Conservation (phyloP, 2,797 vertebrate species). For the Myiothlypis coronata region DNA sequence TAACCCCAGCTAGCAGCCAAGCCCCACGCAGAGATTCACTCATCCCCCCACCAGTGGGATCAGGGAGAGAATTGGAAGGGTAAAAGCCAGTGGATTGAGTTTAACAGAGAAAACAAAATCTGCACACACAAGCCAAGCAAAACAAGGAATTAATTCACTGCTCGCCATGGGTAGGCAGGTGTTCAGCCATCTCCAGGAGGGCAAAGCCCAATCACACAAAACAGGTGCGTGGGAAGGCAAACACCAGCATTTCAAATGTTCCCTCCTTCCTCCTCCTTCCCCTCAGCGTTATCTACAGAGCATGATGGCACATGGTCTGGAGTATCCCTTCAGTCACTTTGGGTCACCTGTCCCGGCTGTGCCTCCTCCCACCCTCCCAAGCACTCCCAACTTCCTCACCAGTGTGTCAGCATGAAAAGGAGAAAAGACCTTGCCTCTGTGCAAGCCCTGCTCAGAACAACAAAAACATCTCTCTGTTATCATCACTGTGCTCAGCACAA, state of each 20-base stretch:
- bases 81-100: not conserved
- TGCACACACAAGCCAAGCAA: not conserved
- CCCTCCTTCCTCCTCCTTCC: not conserved
- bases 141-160: not conserved
- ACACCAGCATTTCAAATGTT: not conserved
- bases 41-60: not conserved
- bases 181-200: not conserved
- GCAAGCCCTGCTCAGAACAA: not conserved
- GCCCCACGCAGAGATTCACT: rapidly evolving
- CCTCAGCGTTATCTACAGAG: not conserved
- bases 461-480: not conserved
- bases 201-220: not conserved
- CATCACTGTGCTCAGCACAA: not conserved
- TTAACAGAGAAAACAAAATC: not conserved
- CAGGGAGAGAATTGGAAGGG: rapidly evolving
- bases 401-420: rapidly evolving
- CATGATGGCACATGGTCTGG: rapidly evolving
- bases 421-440: not conserved
- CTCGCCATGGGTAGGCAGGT: not conserved
- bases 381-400: not conserved
- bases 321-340: not conserved
- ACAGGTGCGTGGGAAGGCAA: not conserved
- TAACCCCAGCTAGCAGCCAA: not conserved
- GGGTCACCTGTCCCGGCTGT: not conserved
- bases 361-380: not conserved